Base-by-base conservation (phyloP, 2,113 vertebrate species). In the Nannobrachium achirus region DNA sequence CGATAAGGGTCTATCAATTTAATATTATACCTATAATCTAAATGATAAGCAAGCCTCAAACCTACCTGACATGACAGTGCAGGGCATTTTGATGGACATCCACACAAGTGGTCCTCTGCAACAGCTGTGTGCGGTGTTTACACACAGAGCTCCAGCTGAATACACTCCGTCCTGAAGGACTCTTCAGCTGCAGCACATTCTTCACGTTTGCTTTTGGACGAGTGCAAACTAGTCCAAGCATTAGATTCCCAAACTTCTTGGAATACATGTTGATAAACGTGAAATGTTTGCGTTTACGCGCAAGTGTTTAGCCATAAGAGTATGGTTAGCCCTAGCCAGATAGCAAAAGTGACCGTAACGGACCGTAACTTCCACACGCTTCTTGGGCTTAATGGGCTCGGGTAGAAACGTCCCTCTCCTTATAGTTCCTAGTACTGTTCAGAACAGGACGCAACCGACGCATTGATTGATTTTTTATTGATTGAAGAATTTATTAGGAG, bases 61-160 rank as follows among this genome's bases (percentile, higher is more conserved):
- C 11, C 14, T 69, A 83, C 79, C 83, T 44, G 16, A 3, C 0
- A 1, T 13, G 57, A 50, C 49, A 56, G 42, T 45, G 20, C 6
- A 46, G 25, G 39, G 8, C 4, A 2, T 2, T 41, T 6, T 2
- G 33, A 1, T 20, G 61, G 7, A 2, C 20, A 42, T 20, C 10
- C 46, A 18, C 42, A 44, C 39, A 13, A 20, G 1, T 18, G 42
- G 13, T 61, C 69, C 66, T 66, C 70, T 18, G 73, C 50, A 69
- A 76, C 62, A 66, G 61, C 65, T 25, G 62, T 16, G 78, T 51
- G 71, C 88, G 86, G 67, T 76, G 80, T 53, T 56, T n/a, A 55
- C 79, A 75, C 48, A 76, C 82, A 58, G 75, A 52, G 1, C 78
- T 66, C 87, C 89, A 78, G 78, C 74, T 84, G 25, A 46, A 65